Conservation (phyloP, 2,113 vertebrate species). For the Muscicapa adusta region DNA sequence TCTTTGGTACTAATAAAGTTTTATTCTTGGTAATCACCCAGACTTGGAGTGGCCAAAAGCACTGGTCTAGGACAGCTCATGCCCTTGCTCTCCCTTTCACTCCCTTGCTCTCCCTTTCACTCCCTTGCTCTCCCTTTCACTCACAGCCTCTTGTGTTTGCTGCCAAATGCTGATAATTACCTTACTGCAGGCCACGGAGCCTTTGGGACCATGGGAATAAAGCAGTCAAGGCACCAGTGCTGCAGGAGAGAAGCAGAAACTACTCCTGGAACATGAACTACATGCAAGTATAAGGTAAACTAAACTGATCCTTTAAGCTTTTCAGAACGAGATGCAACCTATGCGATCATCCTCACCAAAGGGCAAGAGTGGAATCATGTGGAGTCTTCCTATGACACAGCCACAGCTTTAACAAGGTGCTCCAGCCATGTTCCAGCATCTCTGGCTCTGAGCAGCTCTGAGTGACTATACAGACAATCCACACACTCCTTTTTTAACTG, state of each 20-base stretch:
- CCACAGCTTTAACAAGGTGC: background rate
- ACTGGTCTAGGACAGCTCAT: background rate
- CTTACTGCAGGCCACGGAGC: background rate
- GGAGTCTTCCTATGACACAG: background rate
- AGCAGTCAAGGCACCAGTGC: background rate
- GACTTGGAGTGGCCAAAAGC: background rate
- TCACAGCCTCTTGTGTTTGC: background rate
- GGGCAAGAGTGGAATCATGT: background rate
- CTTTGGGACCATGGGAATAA: accelerated
- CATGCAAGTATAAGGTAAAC: background rate
- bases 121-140: background rate
- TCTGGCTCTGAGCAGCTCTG: background rate
- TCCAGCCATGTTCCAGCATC: background rate
- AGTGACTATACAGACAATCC: background rate
- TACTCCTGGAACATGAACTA: background rate
- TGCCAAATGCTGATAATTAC: background rate
- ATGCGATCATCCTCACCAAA: background rate
- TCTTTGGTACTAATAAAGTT: background rate
- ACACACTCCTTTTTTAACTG: background rate
- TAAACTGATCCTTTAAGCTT: background rate
- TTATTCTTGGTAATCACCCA: background rate
- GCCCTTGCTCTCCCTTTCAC: background rate
- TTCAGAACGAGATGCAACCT: background rate
- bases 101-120: background rate
- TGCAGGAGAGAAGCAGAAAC: background rate